A percentile compares a stretch with the other conserved stretches of the same genome.
Conservation (phyloP, 2,797 vertebrate species). For the Hippopotamyrus pictus region DNA sequence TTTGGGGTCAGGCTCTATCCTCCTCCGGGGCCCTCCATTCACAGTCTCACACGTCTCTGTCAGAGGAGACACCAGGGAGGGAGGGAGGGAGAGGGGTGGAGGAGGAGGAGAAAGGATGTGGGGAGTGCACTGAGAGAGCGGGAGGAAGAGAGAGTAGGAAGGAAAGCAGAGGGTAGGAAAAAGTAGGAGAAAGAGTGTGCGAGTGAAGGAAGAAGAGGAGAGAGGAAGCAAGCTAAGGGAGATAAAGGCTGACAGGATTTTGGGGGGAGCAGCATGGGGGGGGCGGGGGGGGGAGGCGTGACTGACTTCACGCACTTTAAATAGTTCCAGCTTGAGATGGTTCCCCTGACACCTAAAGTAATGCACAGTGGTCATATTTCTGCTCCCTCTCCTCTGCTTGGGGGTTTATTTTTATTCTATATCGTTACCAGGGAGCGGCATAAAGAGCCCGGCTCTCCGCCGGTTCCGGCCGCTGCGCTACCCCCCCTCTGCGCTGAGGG, state of each 20-base stretch:
- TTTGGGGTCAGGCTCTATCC: constrained; percentile 80
- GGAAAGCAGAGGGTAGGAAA: background rate
- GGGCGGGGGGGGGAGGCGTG: background rate
- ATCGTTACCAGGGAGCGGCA: background rate
- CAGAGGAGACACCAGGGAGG: constrained; percentile 64
- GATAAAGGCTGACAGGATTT: background rate
- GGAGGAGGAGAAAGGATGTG: background rate
- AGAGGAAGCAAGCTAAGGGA: background rate
- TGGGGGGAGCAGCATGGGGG: background rate
- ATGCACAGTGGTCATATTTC: constrained; percentile 13
- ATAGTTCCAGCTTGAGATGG: background rate
- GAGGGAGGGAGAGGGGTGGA: background rate
- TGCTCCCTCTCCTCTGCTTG: background rate
- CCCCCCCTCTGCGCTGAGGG: background rate
- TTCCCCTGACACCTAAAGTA: constrained; percentile 7
- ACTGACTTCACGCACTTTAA: constrained; percentile 1
- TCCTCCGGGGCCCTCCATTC: constrained; percentile 63
- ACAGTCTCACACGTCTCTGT: constrained; percentile 76
- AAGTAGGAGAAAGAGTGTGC: background rate
- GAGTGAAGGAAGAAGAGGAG: background rate
- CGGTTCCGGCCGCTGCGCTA: background rate
- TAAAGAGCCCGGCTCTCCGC: background rate
- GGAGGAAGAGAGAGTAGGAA: background rate
- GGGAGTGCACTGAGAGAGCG: background rate
- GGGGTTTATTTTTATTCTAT: constrained; percentile 8